Evolutionary conservation across 2,888 invertebrate species (phyloP).

Genomic region (Drosophila rubida): DNA sequence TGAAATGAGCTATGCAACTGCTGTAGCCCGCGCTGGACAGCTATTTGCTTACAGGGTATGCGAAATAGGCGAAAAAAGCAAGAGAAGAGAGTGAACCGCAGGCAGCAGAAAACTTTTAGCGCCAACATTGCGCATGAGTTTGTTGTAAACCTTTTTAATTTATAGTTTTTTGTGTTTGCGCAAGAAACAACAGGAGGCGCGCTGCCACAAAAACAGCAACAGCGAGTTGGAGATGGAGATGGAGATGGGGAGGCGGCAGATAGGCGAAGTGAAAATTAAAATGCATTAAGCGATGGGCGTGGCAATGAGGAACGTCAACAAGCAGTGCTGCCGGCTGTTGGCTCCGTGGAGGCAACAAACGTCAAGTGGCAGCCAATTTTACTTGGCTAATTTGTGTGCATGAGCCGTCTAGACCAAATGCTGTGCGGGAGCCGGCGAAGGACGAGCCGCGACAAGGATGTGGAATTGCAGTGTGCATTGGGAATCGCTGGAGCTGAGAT

Average conservation of each 20-base stretch:
- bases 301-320: slow-evolving; percentile 14
- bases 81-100: slow-evolving; percentile 25
- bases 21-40: too few relatives aligned
- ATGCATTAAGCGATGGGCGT: slow-evolving; percentile 61
- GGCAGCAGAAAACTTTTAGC: slow-evolving; percentile 24
- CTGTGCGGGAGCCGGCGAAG: background rate
- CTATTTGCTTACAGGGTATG: slow-evolving; percentile 33
- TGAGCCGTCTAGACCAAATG: slow-evolving; percentile 44
- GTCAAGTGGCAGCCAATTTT: slow-evolving; percentile 71
- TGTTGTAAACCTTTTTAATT: slow-evolving; percentile 62
- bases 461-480: slow-evolving; percentile 43
- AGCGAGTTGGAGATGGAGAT: background rate
- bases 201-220: background rate
- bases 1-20: too few relatives aligned
- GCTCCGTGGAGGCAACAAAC: slow-evolving; percentile 10
- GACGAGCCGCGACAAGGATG: background rate
- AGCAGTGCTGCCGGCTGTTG: background rate
- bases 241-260: slow-evolving; percentile 5
- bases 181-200: background rate
- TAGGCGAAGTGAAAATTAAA: slow-evolving; percentile 57
- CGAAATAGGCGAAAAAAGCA: slow-evolving; percentile 1
- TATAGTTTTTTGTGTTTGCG: slow-evolving; percentile 54
- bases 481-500: slow-evolving; percentile 52
- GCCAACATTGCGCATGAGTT: slow-evolving; percentile 51
- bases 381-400: slow-evolving; percentile 72